These are phyloP conservation scores for Lytechinus variegatus DNA, from an alignment of 35 echinoderm and acorn worm species.

Conservation along the genomic window DNA sequence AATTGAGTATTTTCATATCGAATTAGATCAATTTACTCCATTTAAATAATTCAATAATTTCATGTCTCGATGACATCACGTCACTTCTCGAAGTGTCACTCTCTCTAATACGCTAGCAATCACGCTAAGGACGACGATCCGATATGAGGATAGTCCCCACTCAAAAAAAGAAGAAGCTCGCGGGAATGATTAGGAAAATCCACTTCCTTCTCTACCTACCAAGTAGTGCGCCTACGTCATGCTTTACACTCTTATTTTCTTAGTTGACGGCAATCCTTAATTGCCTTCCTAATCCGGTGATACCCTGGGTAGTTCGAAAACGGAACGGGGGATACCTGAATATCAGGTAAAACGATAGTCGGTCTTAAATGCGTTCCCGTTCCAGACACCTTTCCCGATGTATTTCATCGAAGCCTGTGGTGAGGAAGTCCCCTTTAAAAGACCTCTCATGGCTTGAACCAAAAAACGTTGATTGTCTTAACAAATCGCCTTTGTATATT, in stretches of 20 bases:
- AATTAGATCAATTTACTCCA: background rate
- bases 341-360: background rate
- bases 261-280: background rate
- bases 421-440: background rate
- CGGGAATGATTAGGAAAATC: background rate
- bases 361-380: background rate
- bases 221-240: background rate
- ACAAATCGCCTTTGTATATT: constrained; percentile 6
- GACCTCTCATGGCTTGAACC: background rate
- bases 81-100: background rate
- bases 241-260: background rate
- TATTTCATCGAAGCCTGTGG: background rate
- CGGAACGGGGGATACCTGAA: background rate
- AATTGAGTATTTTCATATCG: background rate
- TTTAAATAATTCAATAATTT: background rate
- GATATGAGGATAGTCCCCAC: background rate
- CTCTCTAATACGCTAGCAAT: background rate
- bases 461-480: constrained; percentile 13
- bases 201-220: background rate
- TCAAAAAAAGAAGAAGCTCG: background rate
- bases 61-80: background rate
- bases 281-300: background rate
- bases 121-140: background rate
- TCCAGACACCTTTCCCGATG: background rate
- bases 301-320: background rate